Evolutionary conservation across 2,797 vertebrate species (phyloP).

Genomic region (Mormyrops boulengeri): DNA sequence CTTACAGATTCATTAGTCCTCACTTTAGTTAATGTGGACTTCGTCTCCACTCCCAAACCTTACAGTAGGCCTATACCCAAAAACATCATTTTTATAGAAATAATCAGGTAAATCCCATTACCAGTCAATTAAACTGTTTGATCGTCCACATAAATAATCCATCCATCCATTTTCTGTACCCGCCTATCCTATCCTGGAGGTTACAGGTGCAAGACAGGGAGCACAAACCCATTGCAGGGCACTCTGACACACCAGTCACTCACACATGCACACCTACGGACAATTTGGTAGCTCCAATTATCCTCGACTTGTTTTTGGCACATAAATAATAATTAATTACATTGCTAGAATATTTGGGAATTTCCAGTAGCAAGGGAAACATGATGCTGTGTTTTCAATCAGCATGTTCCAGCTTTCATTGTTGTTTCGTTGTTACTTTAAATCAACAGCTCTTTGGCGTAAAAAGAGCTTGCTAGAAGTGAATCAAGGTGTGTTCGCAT

Average conservation of each 20-base stretch:
- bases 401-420: not conserved
- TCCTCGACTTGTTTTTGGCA: not conserved
- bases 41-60: not conserved
- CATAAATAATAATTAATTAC: not conserved
- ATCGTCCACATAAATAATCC: not conserved
- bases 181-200: not conserved
- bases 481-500: not conserved
- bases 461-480: not conserved
- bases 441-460: not conserved
- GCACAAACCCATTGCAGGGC: not conserved
- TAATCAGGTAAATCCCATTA: not conserved
- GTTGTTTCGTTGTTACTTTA: not conserved
- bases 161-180: not conserved
- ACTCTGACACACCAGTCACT: not conserved
- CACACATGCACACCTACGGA: not conserved
- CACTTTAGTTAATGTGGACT: not conserved
- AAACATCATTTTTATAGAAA: not conserved
- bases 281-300: not conserved
- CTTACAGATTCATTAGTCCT: not conserved
- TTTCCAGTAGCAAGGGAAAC: not conserved
- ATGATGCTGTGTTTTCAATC: not conserved
- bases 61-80: not conserved
- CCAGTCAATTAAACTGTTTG: not conserved
- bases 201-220: not conserved
- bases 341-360: not conserved